Evolutionary conservation across 1,140 invertebrate species (phyloP), one percentile per base, ranked within the genome.

Genomic region (Idris sp.): DNA sequence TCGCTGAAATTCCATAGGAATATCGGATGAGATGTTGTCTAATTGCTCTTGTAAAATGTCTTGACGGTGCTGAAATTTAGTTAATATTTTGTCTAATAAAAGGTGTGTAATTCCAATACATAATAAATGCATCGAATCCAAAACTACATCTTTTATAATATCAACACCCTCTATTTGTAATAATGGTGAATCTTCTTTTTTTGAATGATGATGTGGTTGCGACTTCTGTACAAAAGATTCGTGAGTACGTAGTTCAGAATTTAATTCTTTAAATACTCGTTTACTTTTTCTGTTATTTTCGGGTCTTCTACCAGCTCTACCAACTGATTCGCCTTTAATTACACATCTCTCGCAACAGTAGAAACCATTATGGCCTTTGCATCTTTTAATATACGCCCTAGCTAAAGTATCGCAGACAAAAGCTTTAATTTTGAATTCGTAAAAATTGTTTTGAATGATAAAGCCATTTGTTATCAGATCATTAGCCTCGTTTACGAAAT

Each of bases 1-100:
- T 25, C 64, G 53, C 43, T 62, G 64, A 43, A 69, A 75, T 9
- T 72, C 67, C 33, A 25, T 8, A 48, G 74, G 59, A 14, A 76
- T 14, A 41, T 59, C 14, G 11, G 7, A 4, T 2, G 44, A 38
- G 35, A 62, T 31, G 11, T 15, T 18, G 2, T 44, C 18, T 0
- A 58, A 18, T 35, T 31, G 51, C 0, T 51, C 10, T 48, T 40
- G 38, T 28, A 53, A 28, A 8, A 15, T 13, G 16, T 33, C 9
- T 33, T 40, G 8, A 36, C 35, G 2, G 18, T 41, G 13, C 54
- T 43, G 9, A n/a, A n/a, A n/a, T n/a, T 4, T 49, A 16, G 15
- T 36, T 36, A 36, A 38, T 18, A 9, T 48, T 28, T 38, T 36
- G 54, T 7, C 14, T 22, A 4, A 75, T 18, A 18, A 67, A 19